Conservation (phyloP, 2,888 invertebrate genomes). For the Drosophila kuntzei region DNA sequence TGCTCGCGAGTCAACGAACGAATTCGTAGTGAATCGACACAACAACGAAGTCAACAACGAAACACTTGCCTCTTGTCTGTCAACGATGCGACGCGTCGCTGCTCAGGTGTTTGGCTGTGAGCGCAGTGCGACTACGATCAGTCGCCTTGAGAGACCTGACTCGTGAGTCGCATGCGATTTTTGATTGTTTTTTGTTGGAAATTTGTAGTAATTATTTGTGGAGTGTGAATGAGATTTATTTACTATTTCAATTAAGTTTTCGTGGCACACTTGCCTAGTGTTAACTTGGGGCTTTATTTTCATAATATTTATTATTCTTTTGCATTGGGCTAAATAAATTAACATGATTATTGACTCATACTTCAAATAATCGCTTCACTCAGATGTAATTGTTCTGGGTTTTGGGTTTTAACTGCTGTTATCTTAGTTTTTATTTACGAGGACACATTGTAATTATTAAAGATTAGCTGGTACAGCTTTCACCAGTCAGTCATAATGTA, state of each 20-base stretch:
- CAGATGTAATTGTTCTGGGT: background rate
- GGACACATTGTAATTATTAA: background rate
- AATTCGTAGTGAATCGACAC: slow-evolving; percentile 78
- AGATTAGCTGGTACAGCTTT: background rate
- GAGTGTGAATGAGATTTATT: slow-evolving; percentile 42
- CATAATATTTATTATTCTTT: background rate
- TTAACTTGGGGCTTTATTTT: slow-evolving; percentile 15
- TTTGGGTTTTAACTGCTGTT: background rate
- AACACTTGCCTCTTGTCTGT: slow-evolving; percentile 31
- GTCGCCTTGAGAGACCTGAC: slow-evolving; percentile 33
- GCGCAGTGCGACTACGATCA: slow-evolving; percentile 19
- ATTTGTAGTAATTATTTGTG: slow-evolving; percentile 19
- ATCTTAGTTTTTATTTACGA: background rate
- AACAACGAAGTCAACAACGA: slow-evolving; percentile 10
- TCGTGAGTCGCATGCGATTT: slow-evolving; percentile 68
- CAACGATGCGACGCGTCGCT: slow-evolving; percentile 24
- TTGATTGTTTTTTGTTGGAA: slow-evolving; percentile 2
- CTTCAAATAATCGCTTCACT: background rate
- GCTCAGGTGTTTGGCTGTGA: slow-evolving; percentile 30
- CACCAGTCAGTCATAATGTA: background rate
- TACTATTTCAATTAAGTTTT: slow-evolving; percentile 25
- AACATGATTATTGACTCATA: background rate
- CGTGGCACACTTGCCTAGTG: slow-evolving; percentile 7
- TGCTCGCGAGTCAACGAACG: slow-evolving; percentile 81
- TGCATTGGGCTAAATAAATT: background rate